phyloP scores from a whole-genome alignment of 2,888 invertebrate species.

The Agrochola lota region DNA sequence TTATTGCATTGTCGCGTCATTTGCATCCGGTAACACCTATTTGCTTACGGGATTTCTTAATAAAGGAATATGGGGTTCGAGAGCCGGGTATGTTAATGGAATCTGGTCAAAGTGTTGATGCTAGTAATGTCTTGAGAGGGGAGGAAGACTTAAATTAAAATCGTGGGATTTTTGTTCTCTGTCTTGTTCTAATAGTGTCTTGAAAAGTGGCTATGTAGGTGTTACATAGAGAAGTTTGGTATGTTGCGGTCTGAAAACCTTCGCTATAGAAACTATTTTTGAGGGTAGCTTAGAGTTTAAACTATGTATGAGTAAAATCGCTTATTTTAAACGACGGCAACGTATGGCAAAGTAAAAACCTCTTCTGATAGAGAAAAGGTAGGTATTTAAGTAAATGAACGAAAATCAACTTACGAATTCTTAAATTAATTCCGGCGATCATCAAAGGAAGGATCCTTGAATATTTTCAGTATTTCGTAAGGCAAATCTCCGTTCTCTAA shows the following conservation, averaged over 20 bases:
- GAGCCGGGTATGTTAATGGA: slow-evolving; percentile 47
- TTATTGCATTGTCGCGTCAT: slow-evolving; percentile 83
- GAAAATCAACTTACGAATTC: slow-evolving; percentile 29
- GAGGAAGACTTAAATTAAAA: slow-evolving; percentile 6
- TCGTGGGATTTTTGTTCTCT: slow-evolving; percentile 4
- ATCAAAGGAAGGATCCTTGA: slow-evolving; percentile 42
- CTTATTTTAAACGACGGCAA: neutral
- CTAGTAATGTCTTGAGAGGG: slow-evolving; percentile 15
- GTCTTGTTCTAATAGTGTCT: neutral
- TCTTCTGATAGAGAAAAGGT: neutral
- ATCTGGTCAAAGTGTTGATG: slow-evolving; percentile 57
- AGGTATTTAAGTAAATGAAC: slow-evolving; percentile 16
- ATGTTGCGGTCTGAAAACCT: neutral
- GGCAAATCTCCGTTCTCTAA: slow-evolving; percentile 64
- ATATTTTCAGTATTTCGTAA: slow-evolving; percentile 53
- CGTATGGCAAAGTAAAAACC: neutral
- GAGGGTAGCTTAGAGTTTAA: neutral
- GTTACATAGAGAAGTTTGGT: neutral
- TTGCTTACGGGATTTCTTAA: slow-evolving; percentile 68
- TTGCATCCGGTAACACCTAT: slow-evolving; percentile 82
- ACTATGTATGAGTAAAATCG: neutral
- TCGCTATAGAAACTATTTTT: neutral
- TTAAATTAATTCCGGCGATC: slow-evolving; percentile 36
- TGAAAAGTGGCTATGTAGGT: neutral
- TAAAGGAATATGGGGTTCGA: slow-evolving; percentile 56